Conservation (phyloP, 1,140 invertebrate genomes). For the Pinna nobilis region DNA sequence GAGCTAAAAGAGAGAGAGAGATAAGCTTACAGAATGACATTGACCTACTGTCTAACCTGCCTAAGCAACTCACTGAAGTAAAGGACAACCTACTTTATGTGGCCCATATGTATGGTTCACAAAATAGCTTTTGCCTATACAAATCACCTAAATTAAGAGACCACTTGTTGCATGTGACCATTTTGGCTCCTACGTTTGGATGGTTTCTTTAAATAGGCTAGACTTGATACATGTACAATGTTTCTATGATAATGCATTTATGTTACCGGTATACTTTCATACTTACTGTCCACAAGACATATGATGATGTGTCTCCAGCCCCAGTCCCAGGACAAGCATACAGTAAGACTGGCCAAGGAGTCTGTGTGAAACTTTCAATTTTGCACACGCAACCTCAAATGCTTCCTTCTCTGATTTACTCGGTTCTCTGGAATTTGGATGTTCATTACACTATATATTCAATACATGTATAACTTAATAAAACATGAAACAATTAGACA, state of each 20-base stretch:
- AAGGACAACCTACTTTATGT: no score
- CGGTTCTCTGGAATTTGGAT: constrained; percentile 63
- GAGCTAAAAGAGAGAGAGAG: no score
- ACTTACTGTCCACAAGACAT: constrained; percentile 73
- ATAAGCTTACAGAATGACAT: no score
- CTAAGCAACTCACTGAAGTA: no score
- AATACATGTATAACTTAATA: background rate
- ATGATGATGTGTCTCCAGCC: constrained; percentile 69
- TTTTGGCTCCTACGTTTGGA: no score
- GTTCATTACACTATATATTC: background rate
- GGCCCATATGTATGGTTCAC: no score
- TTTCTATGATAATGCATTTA: background rate
- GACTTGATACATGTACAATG: no score
- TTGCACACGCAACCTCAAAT: constrained; percentile 63
- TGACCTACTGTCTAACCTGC: no score
- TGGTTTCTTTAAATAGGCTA: no score
- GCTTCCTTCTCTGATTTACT: constrained; percentile 69
- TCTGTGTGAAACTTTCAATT: constrained; percentile 65
- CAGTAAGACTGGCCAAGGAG: constrained; percentile 71
- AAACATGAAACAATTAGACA: background rate
- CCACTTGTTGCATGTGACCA: no score
- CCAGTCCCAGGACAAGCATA: constrained; percentile 70
- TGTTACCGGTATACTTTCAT: background rate
- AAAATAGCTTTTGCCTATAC: no score
- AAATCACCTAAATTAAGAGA: no score